Conservation (phyloP, 2,113 vertebrate species). For the Theristicus caerulescens region DNA sequence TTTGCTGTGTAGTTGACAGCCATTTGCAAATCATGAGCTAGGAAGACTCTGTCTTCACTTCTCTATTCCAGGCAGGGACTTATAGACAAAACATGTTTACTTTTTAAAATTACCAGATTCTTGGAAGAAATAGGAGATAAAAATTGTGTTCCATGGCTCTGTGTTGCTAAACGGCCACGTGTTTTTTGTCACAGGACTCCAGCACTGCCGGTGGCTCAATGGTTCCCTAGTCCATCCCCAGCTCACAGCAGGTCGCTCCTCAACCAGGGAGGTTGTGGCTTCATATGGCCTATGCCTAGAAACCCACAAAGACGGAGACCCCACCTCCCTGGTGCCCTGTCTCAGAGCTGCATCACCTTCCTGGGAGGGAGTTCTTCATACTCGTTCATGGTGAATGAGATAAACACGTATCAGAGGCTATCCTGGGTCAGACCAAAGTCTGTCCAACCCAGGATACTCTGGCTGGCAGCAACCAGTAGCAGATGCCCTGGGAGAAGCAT, state of each 20-base stretch:
- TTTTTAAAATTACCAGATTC: background rate
- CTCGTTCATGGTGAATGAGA: background rate
- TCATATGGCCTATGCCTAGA: background rate
- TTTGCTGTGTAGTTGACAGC: background rate
- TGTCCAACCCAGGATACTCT: background rate
- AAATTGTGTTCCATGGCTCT: background rate
- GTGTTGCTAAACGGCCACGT: accelerated
- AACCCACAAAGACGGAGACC: background rate
- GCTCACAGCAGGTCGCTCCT: background rate
- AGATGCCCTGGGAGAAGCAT: background rate
- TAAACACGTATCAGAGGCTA: background rate
- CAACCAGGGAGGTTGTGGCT: background rate
- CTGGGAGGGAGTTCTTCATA: background rate
- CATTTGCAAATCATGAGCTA: background rate
- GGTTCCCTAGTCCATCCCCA: background rate
- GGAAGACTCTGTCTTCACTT: background rate
- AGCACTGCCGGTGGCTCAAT: accelerated
- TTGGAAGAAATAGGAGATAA: background rate
- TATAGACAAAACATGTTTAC: background rate
- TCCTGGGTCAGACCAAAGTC: background rate
- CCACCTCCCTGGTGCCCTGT: background rate
- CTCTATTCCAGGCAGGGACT: background rate
- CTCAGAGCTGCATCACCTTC: background rate
- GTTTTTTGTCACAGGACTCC: background rate
- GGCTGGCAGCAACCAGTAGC: background rate